Evolutionary conservation across 92 coral and sea anemone species (phyloP).

Genomic region (Diadumene lineata): DNA sequence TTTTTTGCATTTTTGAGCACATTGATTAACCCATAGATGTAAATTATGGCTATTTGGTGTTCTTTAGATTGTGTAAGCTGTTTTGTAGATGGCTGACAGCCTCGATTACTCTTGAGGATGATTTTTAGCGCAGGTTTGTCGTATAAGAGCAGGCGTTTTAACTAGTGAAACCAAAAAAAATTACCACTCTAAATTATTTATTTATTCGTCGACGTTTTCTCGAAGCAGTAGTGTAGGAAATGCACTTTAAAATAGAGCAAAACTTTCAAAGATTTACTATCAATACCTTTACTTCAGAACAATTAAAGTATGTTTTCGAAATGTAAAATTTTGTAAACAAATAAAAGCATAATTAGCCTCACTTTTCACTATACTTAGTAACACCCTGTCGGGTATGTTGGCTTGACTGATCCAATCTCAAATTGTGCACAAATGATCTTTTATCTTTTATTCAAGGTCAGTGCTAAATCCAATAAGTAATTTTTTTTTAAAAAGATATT

Average conservation of each 20-base stretch:
- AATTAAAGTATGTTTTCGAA: neutral
- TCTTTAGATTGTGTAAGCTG: neutral
- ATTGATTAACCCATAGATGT: slow-evolving; percentile 2
- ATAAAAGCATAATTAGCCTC: no score
- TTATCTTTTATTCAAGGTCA: neutral
- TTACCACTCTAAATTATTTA: neutral
- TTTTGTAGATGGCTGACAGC: neutral
- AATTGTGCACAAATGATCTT: neutral
- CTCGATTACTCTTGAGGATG: neutral
- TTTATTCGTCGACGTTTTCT: neutral
- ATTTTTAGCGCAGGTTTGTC: neutral
- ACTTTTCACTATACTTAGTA: no score
- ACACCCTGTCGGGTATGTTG: no score
- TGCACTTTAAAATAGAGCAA: neutral
- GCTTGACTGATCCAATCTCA: neutral
- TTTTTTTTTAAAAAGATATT: no score
- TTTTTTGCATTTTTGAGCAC: slow-evolving; percentile 11
- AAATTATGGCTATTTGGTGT: slow-evolving; percentile 13
- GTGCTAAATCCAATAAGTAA: neutral
- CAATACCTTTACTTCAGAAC: neutral
- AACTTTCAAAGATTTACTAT: neutral
- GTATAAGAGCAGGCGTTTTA: neutral
- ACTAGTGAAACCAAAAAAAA: neutral
- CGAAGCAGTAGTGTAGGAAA: neutral
- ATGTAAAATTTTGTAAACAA: no score